These are phyloP conservation scores for Bos javanicus DNA, from an alignment of 2,113 vertebrate genomes.

Conservation along the genomic window DNA sequence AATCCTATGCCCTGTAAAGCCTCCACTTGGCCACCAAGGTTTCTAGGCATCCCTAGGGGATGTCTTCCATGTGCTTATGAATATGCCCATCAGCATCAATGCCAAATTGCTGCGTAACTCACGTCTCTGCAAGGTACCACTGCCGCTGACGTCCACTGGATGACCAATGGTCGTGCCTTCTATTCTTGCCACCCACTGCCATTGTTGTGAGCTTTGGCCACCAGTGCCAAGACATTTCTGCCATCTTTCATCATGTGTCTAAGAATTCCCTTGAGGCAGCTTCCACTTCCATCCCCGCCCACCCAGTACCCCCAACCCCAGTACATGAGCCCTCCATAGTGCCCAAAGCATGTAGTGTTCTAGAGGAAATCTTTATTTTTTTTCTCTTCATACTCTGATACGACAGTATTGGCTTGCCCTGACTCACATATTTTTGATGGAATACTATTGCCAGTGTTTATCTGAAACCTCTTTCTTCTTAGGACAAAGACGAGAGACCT, in stretches of 20 bases:
- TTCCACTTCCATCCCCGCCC: neutral
- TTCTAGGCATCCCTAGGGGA: neutral
- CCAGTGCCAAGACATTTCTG: neutral
- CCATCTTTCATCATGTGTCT: neutral
- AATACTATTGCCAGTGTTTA: neutral
- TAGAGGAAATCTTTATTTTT: neutral
- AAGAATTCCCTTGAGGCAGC: neutral
- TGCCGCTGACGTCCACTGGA: rapidly evolving
- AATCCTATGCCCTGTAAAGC: neutral
- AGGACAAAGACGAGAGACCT: neutral
- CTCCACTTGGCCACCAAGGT: neutral
- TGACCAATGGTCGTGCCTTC: neutral
- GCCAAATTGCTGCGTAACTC: neutral
- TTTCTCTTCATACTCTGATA: neutral
- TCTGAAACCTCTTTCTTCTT: neutral
- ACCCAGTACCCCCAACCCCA: neutral
- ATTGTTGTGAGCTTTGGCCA: neutral
- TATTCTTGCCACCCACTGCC: neutral
- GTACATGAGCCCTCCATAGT: neutral
- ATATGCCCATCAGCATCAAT: neutral
- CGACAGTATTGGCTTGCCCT: neutral
- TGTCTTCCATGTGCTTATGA: neutral
- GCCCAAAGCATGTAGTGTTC: neutral
- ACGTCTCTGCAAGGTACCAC: neutral
- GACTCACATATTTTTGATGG: neutral